Percentiles rank a stretch among this genome's conserved stretches.
phyloP scores from a whole-genome alignment of 2,113 vertebrate species.

The Caranx ignobilis region DNA sequence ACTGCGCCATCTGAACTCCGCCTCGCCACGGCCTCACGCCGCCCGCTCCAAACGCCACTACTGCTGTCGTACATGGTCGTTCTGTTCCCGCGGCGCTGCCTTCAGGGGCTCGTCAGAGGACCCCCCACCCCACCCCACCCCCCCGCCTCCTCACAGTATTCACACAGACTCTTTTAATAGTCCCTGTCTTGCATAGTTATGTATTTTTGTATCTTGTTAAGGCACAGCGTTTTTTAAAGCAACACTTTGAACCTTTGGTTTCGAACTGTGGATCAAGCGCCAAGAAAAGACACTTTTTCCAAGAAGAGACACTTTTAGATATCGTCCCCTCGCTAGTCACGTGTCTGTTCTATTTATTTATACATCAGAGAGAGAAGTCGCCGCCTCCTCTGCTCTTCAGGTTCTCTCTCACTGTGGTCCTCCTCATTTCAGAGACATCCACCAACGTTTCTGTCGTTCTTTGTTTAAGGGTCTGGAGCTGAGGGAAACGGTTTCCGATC shows the following conservation, averaged over 20 bases:
- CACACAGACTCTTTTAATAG: slow-evolving; percentile 65
- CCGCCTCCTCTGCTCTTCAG: slow-evolving; percentile 32
- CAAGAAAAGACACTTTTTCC: slow-evolving; percentile 40
- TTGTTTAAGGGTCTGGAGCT: neutral
- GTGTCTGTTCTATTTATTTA: slow-evolving; percentile 71
- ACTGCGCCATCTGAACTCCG: slow-evolving; percentile 88
- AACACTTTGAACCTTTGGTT: slow-evolving; percentile 63
- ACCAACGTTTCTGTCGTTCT: neutral
- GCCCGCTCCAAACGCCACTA: slow-evolving; percentile 20
- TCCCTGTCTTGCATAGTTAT: slow-evolving; percentile 60
- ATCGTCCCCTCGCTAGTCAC: slow-evolving; percentile 22
- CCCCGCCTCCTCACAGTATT: slow-evolving; percentile 48
- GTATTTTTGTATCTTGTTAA: slow-evolving; percentile 79
- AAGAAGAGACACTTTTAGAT: slow-evolving; percentile 49
- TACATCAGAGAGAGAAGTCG: slow-evolving; percentile 24
- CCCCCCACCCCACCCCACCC: no score
- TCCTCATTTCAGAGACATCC: slow-evolving; percentile 17
- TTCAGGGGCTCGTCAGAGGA: neutral
- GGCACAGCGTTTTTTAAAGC: slow-evolving; percentile 68
- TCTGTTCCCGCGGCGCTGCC: slow-evolving; percentile 11
- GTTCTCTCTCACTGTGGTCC: slow-evolving; percentile 32
- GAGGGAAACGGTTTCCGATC: neutral
- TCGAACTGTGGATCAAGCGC: slow-evolving; percentile 53
- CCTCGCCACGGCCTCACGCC: neutral
- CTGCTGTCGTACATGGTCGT: slow-evolving; percentile 8